Evolutionary conservation across 1,140 invertebrate species (phyloP), one percentile per base, ranked within the genome.

Genomic region (Cydia fagiglandana): DNA sequence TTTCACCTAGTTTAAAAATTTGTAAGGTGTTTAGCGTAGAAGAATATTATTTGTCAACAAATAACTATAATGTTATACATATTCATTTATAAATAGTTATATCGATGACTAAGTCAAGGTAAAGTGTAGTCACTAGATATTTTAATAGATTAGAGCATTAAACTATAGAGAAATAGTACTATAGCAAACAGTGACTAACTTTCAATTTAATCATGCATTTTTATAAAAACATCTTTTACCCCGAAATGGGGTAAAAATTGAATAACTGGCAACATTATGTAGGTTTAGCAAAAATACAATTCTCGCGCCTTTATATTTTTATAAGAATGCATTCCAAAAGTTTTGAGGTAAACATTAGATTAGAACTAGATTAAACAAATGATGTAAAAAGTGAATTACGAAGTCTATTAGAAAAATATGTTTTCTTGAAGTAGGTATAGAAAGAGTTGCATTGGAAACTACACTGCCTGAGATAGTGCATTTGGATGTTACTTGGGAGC

Each of bases 1-100:
- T 82, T 84, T 86, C 79, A 83, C 80, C 84, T 89, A 88, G 81
- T 88, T 90, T 79, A 86, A 87, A 88, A 88, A 87, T 88, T 88
- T 86, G 83, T 90, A 86, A 88, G 84, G 84, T 88, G 81, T 87
- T 86, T 87, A 92, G 86, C 86, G 84, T 92, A 91, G 89, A 92
- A 92, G 91, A 92, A 92, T 91, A 92, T 80, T 90, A 88, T 89
- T 87, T 87, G 80, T 88, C 87, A 90, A 90, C 83, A 90, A 88
- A 88, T 89, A 86, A 79, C 77, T 89, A 86, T 84, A 81, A 78
- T 84, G 84, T 77, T 83, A 82, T 80, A 75, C 34, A 70, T 70
- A 70, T 80, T 82, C 77, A 82, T 84, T 80, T 70, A 80, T 83
- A 86, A 83, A 83, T 85, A 85, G 80, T 84, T 85, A 83, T 84